These are phyloP conservation scores for Epizoanthus illoricatus DNA, from an alignment of 92 coral and sea anemone species.

Conservation along the genomic window DNA sequence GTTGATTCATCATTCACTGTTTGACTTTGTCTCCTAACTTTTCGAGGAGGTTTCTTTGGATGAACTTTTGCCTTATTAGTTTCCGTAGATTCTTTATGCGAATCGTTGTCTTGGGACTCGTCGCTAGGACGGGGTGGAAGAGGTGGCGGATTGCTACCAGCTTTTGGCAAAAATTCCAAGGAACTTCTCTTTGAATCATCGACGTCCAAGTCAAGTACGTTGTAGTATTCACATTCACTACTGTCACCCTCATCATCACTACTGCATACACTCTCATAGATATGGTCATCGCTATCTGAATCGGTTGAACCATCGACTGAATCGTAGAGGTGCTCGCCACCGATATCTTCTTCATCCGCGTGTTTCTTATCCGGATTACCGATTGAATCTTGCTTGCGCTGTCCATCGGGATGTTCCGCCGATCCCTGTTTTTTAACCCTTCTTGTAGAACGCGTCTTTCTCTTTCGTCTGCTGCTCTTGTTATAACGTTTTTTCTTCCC, in stretches of 20 bases:
- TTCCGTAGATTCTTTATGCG: neutral
- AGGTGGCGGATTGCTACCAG: constrained; percentile 17
- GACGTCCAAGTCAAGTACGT: constrained; percentile 6
- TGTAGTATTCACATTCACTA: constrained; percentile 16
- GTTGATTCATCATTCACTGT: constrained; percentile 10
- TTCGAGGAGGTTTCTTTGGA: constrained; percentile 22
- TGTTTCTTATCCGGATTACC: constrained; percentile 8
- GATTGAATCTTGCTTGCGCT: neutral
- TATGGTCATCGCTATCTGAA: constrained; percentile 25
- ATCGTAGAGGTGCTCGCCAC: constrained; percentile 33
- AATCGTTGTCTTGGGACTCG: constrained; percentile 11
- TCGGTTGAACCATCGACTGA: constrained; percentile 5
- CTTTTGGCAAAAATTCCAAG: neutral
- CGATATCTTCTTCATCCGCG: constrained; percentile 20
- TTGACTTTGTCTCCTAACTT: neutral
- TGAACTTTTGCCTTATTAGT: neutral
- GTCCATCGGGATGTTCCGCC: neutral
- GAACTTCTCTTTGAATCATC: neutral
- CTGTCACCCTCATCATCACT: constrained; percentile 20
- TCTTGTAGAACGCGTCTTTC: neutral
- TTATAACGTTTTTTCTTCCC: neutral
- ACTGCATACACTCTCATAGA: constrained; percentile 36
- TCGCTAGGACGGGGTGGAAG: constrained; percentile 29
- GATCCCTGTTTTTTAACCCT: constrained; percentile 16
- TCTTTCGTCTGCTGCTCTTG: neutral